phyloP scores from a whole-genome alignment of 2,113 vertebrate genomes.

The Phyllostomus hastatus region DNA sequence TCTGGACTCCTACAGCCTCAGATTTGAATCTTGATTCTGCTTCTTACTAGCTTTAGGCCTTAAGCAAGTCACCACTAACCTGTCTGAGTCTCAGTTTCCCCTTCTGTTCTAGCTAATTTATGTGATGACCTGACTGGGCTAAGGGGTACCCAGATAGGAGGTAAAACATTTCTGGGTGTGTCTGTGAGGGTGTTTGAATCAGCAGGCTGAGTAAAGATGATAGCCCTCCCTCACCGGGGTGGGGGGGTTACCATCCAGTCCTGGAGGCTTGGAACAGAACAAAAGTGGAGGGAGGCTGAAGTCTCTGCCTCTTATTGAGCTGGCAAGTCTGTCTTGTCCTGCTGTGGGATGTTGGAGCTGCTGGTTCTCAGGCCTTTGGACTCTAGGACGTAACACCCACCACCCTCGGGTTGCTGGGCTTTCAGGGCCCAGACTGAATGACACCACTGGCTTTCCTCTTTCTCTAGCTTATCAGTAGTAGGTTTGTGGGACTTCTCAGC shows the following conservation, averaged over 20 bases:
- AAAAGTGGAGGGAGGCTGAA: background rate
- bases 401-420: too few relatives aligned
- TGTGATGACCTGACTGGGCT: background rate
- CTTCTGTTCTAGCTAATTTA: background rate
- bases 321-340: background rate
- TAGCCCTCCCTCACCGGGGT: background rate
- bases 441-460: background rate
- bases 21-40: background rate
- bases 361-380: background rate
- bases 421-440: background rate
- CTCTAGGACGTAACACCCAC: background rate
- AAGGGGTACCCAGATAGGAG: background rate
- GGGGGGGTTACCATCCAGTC: background rate
- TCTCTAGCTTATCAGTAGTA: background rate
- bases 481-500: background rate
- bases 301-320: background rate
- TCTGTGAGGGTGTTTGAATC: too few relatives aligned
- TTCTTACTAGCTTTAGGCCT: background rate
- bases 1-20: background rate
- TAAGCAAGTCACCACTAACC: background rate
- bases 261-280: background rate
- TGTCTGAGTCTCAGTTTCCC: background rate
- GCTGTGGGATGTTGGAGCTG: background rate
- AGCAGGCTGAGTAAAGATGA: too few relatives aligned
- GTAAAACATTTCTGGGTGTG: too few relatives aligned